Percentiles rank a stretch among this genome's conserved stretches.
Conservation (phyloP, 2,797 vertebrate genomes). For the Rhincodon typus region DNA sequence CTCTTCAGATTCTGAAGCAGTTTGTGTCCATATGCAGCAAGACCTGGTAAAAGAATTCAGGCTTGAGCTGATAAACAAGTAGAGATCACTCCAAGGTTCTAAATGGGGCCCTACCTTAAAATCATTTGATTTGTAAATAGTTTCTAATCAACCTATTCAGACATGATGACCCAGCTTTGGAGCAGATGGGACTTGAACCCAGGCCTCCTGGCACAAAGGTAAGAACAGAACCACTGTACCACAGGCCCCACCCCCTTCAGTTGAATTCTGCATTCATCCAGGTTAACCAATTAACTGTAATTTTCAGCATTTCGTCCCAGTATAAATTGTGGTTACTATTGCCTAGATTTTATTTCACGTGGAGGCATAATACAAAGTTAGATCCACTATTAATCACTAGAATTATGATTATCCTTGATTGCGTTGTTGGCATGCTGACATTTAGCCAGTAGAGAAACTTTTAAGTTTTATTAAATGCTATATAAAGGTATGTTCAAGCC, state of each 20-base stretch:
- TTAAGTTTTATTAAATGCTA: not conserved
- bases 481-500: not conserved
- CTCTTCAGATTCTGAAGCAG: too few relatives aligned
- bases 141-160: too few relatives aligned
- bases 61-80: too few relatives aligned
- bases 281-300: not conserved
- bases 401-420: not conserved
- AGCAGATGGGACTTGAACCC: too few relatives aligned
- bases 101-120: too few relatives aligned
- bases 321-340: not conserved
- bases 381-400: not conserved
- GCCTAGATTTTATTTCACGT: not conserved
- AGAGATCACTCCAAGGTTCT: not conserved
- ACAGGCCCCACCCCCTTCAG: too few relatives aligned
- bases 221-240: too few relatives aligned
- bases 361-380: not conserved
- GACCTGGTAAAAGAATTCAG: too few relatives aligned
- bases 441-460: not conserved
- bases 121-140: too few relatives aligned
- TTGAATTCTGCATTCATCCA: not conserved
- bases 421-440: not conserved
- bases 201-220: too few relatives aligned
- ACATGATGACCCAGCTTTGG: too few relatives aligned
- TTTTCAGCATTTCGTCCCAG: not conserved
- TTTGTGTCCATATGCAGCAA: too few relatives aligned